phyloP scores from a whole-genome alignment of 1,140 invertebrate species.

The Diuraphis noxia region DNA sequence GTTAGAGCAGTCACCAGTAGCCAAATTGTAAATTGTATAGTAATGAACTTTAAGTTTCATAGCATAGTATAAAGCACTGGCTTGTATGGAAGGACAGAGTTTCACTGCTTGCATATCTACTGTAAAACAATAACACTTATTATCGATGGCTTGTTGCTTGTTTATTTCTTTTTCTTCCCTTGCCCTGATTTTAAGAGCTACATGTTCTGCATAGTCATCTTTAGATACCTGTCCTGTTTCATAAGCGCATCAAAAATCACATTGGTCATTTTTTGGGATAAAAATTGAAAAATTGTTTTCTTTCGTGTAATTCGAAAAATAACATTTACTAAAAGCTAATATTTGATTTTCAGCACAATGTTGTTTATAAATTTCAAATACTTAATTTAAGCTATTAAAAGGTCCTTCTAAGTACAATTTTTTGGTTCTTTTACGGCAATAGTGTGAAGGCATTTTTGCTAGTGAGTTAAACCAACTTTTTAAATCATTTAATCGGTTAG shows the following conservation, averaged over 20 bases:
- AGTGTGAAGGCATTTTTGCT: not conserved
- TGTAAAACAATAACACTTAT: no score
- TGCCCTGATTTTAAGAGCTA: no score
- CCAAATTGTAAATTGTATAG: not conserved
- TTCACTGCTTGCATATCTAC: no score
- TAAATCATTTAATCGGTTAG: not conserved
- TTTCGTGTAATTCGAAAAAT: not conserved
- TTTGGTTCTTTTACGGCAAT: not conserved
- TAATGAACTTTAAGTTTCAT: not conserved
- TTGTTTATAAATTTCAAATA: not conserved
- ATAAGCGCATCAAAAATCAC: not conserved
- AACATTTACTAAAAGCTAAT: not conserved
- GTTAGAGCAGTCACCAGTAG: not conserved
- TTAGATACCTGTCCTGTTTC: no score
- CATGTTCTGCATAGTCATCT: no score
- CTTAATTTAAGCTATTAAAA: not conserved
- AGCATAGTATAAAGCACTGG: not conserved
- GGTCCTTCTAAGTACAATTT: not conserved
- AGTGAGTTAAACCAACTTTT: not conserved
- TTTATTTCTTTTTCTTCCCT: no score
- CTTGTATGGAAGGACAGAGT: not conserved
- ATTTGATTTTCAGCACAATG: not conserved
- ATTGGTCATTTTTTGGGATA: not conserved
- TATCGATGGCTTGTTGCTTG: no score
- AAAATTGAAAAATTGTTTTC: not conserved